Conservation (phyloP, 2,113 vertebrate genomes). For the Anguilla rostrata region DNA sequence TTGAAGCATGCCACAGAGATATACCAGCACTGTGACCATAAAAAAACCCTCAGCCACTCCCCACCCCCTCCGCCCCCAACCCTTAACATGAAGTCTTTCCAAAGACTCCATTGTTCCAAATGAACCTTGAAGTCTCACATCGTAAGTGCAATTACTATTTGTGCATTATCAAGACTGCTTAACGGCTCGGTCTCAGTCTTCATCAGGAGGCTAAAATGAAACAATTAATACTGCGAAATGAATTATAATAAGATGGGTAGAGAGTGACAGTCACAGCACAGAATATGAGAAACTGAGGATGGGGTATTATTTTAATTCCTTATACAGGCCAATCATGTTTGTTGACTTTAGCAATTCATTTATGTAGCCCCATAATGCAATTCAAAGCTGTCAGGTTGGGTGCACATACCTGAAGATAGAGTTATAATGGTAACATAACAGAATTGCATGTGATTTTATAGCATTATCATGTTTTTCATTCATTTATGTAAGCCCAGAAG, state of each 20-base stretch:
- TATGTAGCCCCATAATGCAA: background rate
- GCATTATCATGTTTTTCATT: background rate
- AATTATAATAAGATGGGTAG: constrained; percentile 24
- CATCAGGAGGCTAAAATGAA: constrained; percentile 29
- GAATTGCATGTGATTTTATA: background rate
- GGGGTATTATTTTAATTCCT: constrained; percentile 21
- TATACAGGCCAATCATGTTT: background rate
- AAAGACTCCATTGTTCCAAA: background rate
- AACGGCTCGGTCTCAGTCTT: background rate
- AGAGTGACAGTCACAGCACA: constrained; percentile 4
- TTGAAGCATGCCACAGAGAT: no score
- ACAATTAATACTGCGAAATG: constrained; percentile 30
- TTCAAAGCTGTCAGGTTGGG: background rate
- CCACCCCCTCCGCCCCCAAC: background rate
- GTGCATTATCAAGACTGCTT: background rate
- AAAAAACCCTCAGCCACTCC: background rate
- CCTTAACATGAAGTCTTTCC: background rate
- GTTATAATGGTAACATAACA: background rate
- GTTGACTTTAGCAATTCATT: background rate
- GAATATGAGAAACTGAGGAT: background rate
- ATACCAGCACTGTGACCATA: background rate
- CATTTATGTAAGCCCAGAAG: background rate
- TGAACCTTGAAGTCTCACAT: background rate
- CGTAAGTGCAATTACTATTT: background rate
- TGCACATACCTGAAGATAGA: background rate